A percentile compares a stretch with the other conserved stretches of the same genome.
Evolutionary conservation across 1,140 invertebrate species (phyloP).

Genomic region (Drosophila tani): DNA sequence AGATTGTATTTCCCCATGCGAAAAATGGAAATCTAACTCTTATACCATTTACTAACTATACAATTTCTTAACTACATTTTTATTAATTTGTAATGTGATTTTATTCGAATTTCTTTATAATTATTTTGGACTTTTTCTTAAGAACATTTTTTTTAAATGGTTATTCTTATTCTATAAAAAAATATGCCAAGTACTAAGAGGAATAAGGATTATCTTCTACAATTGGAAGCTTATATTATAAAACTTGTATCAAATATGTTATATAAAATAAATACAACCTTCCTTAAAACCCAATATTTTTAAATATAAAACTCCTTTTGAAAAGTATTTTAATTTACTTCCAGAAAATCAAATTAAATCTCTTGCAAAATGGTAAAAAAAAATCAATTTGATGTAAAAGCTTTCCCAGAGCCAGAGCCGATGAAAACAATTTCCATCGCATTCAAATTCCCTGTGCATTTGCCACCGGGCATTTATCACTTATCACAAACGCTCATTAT

Average conservation of each 20-base stretch:
- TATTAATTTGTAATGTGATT: background rate
- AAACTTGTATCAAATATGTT: too few relatives aligned
- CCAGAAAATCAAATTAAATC: background rate
- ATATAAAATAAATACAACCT: background rate
- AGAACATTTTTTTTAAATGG: too few relatives aligned
- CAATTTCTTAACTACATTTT: too few relatives aligned
- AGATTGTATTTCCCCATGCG: too few relatives aligned
- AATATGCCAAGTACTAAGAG: too few relatives aligned
- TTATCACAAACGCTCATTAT: conserved; percentile 84
- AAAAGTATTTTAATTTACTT: background rate
- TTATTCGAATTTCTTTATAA: background rate
- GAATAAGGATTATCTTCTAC: too few relatives aligned
- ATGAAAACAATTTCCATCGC: conserved; percentile 37
- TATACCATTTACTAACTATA: too few relatives aligned
- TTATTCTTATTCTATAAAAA: too few relatives aligned
- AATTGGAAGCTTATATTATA: too few relatives aligned
- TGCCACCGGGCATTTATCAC: conserved; percentile 73
- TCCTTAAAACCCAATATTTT: background rate
- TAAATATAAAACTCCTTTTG: background rate
- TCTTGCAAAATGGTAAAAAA: background rate
- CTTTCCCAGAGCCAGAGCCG: conserved; percentile 4
- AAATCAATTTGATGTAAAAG: conserved; percentile 7
- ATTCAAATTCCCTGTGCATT: conserved; percentile 50
- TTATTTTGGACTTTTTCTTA: background rate
- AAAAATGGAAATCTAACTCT: too few relatives aligned